Evolutionary conservation across 2,888 invertebrate species (phyloP).

Genomic region (Mythimna lalbum): DNA sequence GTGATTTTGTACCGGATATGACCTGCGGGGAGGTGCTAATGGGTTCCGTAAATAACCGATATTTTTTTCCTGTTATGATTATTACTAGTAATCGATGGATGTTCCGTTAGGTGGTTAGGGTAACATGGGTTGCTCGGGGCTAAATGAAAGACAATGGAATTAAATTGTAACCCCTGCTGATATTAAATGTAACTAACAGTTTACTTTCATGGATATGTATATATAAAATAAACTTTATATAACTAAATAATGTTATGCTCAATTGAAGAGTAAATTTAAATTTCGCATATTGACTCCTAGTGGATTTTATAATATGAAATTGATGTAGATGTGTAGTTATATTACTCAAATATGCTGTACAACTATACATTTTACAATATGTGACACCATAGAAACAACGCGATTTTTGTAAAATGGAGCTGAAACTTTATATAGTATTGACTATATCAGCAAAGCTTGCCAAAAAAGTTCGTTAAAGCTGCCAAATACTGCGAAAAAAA

Average conservation of each 20-base stretch:
- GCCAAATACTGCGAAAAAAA: too few species aligned
- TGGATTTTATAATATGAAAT: too few species aligned
- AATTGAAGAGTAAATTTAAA: not conserved
- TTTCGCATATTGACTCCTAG: too few species aligned
- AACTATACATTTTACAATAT: too few species aligned
- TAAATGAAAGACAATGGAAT: conserved; percentile 55
- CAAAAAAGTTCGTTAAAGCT: too few species aligned
- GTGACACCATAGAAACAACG: too few species aligned
- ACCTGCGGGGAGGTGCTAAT: conserved; percentile 83
- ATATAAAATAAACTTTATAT: not conserved
- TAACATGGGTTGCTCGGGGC: conserved; percentile 58
- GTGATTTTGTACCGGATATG: conserved; percentile 85
- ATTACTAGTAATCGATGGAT: conserved; percentile 70
- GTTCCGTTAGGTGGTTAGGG: conserved; percentile 75
- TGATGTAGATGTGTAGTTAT: too few species aligned
- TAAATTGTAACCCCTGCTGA: conserved; percentile 28
- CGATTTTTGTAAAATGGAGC: too few species aligned
- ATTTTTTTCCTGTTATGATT: conserved; percentile 71
- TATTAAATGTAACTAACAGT: conserved; percentile 1
- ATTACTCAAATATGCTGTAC: too few species aligned
- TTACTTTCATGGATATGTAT: not conserved
- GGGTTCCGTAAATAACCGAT: conserved; percentile 78
- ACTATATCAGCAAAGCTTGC: too few species aligned
- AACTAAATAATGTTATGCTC: not conserved
- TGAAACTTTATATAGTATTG: too few species aligned